Evolutionary conservation across 2,797 vertebrate species (phyloP), one percentile per base, ranked within the genome.

Genomic region (Miichthys miiuy): DNA sequence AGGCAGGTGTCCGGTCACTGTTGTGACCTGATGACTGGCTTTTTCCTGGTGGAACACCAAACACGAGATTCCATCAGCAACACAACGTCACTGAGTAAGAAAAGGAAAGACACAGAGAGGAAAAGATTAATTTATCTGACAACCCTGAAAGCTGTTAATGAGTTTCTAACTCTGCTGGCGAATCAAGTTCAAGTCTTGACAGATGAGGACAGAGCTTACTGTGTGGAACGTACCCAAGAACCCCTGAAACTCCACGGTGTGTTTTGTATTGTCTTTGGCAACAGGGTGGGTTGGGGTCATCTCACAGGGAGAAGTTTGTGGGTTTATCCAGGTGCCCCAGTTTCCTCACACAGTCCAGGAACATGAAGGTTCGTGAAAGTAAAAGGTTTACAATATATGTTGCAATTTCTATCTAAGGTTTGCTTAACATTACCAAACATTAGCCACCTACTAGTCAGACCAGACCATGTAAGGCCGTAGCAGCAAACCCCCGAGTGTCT

Each of bases 41-140:
- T 87, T 89, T 86, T 85, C 84, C 70, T 69, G 77, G 84, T 84
- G 81, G 72, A 12, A 84, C 69, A 34, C 77, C 56, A 65, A 61
- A 50, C 61, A 18, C 76, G 80, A 84, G 76, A 85, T 79, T 91
- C 80, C 89, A 81, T 89, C 86, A 69, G 83, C 68, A 73, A 23
- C 68, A 61, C 41, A 4, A 79, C 46, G 23, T 84, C 78, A 79
- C 77, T 80, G 55, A 51, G 52, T 3, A 9, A 62, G 67, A 80
- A 21, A 60, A 72, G 61, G 48, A 75, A 74, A 72, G 38, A 70
- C 75, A 75, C 25, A n/a, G n/a, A 74, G 65, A 76, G 67, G 72
- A 75, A 84, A 85, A 68, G 41, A 65, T 17, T 54, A 3, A 80
- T 75, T 86, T 57, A 86, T 73, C 65, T 66, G 63, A 75, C 61